Evolutionary conservation across 2,888 invertebrate species (phyloP), one percentile per base, ranked within the genome.

Genomic region (Terebella lapidaria): DNA sequence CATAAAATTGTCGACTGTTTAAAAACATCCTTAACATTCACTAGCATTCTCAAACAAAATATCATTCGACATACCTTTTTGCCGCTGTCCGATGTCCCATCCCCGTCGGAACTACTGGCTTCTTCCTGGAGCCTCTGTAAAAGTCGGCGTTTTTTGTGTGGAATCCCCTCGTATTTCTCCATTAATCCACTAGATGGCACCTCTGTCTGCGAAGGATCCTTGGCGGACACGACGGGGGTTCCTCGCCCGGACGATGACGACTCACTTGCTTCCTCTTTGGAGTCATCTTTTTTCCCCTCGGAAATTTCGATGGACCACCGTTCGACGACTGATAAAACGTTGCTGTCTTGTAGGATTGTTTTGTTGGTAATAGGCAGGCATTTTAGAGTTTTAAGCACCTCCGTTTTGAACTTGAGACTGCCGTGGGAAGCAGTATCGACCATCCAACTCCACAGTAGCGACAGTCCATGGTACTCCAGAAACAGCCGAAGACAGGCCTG

Each of bases 361-460:
- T 91, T 93, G 81, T 95, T 94, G 1, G 91, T 89, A 67, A 97
- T 92, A 10, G 96, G 95, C 67, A 97, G 84, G 25, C 88, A 86
- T 67, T 88, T 88, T 60, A 97, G 82, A 0, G 92, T 90, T 73
- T 88, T 87, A 27, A 96, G 82, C 86, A 84, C 81, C 91, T 90
- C 67, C 1, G 28, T 10, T 3, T 15, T 5, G 5, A 53, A 22
- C 28, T 27, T 15, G 18, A 49, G 5, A 22, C 18, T n/a, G 24
- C 18, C 72, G 26, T 68, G 60, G 59, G 71, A 68, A 3, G 70
- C 68, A 20, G 27, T 28, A 2, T 69, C 91, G 60, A 87, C 87
- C 86, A 95, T 93, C 89, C 96, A 96, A 28, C 91, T 92, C 83
- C 94, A 92, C 60, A 97, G 84, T 58, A 97, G 83, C 3, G 91